Base-by-base conservation (phyloP, 2,113 vertebrate genomes). In the Tyrannus savana region DNA sequence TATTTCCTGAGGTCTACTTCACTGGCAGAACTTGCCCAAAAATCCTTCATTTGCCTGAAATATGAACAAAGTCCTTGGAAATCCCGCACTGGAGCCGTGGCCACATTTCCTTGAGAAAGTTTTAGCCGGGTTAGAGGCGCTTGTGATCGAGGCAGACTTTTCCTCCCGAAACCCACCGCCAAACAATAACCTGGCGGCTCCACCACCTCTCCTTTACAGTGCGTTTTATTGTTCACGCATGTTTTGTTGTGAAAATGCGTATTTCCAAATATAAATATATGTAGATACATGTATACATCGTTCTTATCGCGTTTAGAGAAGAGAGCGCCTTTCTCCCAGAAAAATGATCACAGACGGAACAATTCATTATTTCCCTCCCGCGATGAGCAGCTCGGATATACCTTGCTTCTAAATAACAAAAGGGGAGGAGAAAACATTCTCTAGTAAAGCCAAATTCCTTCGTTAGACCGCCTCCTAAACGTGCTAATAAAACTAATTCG, bases 201-300 rank as follows among this genome's bases (percentile, higher is more conserved):
- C 53, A 18, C 72, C 44, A 52, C 82, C n/a, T 66, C 14, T 85
- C 66, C 55, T 96, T 96, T 90, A 84, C 77, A 9, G 58, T 39
- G 50, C 74, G 5, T 97, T 72, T 96, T 95, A 59, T 98, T 98
- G 84, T 96, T 84, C 96, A 60, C 96, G 98, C 97, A 87, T 82
- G 95, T 91, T 96, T 90, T 97, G 97, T 94, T 96, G 98, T 98
- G 97, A 97, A 99, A 97, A 96, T 96, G 75, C 97, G 96, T 96
- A 66, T 98, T 96, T 98, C 97, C 50, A 98, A 96, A 97, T 94
- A 58, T 24, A 47, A 87, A 81, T 89, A 35, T 74, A n/a, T 21
- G 17, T 44, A 44, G 24, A 19, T 49, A 97, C 92, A 4, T 56
- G 24, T 88, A 79, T 87, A 37, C 71, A 28, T 95, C 96, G 87